phyloP scores from a whole-genome alignment of 2,113 vertebrate genomes.

The Limnothrissa miodon region DNA sequence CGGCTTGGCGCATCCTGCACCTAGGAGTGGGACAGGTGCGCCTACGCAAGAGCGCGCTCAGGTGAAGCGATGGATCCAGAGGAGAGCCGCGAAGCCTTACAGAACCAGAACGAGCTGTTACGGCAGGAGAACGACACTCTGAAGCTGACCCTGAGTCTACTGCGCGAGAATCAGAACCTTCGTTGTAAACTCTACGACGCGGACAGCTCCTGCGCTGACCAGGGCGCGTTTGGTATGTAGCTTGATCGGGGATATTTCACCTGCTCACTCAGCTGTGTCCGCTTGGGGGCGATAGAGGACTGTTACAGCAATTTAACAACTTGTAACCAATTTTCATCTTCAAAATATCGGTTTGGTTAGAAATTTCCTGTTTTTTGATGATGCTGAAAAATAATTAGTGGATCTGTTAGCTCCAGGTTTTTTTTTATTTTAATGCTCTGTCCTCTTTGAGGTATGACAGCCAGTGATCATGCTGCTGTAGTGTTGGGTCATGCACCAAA shows the following conservation, averaged over 20 bases:
- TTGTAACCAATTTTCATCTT: too few species aligned
- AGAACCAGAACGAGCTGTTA: conserved; percentile 40
- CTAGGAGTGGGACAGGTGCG: not conserved
- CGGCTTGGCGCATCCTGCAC: too few species aligned
- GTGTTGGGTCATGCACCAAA: too few species aligned
- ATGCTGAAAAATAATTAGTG: too few species aligned
- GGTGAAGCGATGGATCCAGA: conserved; percentile 36
- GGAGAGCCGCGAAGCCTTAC: conserved; percentile 18
- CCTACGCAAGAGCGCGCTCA: not conserved
- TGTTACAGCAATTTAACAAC: too few species aligned
- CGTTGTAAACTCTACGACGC: conserved; percentile 25
- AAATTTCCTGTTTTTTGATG: too few species aligned
- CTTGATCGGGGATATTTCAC: not conserved
- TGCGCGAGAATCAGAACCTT: conserved; percentile 53
- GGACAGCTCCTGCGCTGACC: not conserved
- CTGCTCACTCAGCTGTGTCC: not conserved
- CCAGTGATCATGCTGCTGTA: too few species aligned
- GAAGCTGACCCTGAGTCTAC: conserved; percentile 23
- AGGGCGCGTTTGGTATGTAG: not conserved
- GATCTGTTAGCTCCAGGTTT: too few species aligned
- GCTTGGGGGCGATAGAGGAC: not conserved
- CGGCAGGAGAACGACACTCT: conserved; percentile 45
- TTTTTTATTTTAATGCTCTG: too few species aligned
- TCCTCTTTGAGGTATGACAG: too few species aligned
- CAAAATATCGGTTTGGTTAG: too few species aligned